A percentile compares a stretch with the other conserved stretches of the same genome.
These are phyloP conservation scores for Phortica variegata DNA, from an alignment of 1,140 invertebrate species.

Conservation along the genomic window DNA sequence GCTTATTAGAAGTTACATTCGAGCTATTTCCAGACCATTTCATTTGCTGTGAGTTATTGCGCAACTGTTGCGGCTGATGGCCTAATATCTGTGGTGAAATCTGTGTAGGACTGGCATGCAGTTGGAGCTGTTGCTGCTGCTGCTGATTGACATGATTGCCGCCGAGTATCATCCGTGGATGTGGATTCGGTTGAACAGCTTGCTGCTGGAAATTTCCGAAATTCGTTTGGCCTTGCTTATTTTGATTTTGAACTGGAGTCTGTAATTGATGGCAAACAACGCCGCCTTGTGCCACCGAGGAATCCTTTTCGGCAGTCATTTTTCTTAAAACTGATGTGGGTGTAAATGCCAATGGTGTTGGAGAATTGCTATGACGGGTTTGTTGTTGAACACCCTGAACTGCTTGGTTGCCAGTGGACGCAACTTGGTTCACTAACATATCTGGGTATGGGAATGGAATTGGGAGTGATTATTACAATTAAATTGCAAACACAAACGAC, in stretches of 20 bases:
- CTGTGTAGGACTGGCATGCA: slow-evolving; percentile 16
- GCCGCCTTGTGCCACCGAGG: slow-evolving; percentile 10
- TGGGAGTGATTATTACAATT: not conserved
- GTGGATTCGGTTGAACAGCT: slow-evolving; percentile 11
- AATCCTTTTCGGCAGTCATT: slow-evolving; percentile 87
- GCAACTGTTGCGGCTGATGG: slow-evolving; percentile 21
- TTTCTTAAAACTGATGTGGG: slow-evolving; percentile 88
- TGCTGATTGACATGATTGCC: slow-evolving; percentile 31
- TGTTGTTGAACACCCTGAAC: slow-evolving; percentile 8
- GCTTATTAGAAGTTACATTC: slow-evolving; percentile 21
- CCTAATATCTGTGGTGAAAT: slow-evolving; percentile 27
- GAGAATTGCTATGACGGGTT: slow-evolving; percentile 50
- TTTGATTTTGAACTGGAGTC: slow-evolving; percentile 49
- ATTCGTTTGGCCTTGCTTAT: slow-evolving; percentile 52
- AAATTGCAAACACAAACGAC: not conserved
- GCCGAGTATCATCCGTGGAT: slow-evolving; percentile 49
- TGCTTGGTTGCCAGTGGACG: slow-evolving; percentile 6
- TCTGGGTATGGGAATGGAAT: not conserved
- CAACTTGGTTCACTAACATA: slow-evolving; percentile 13
- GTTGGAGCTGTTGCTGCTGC: no score
- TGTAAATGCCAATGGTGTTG: slow-evolving; percentile 79
- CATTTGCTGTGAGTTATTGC: slow-evolving; percentile 17
- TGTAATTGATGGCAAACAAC: slow-evolving; percentile 38
- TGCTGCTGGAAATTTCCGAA: slow-evolving; percentile 18
- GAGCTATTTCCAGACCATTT: slow-evolving; percentile 41